Evolutionary conservation across 2,113 vertebrate species (phyloP).

Genomic region (Ondatra zibethicus): DNA sequence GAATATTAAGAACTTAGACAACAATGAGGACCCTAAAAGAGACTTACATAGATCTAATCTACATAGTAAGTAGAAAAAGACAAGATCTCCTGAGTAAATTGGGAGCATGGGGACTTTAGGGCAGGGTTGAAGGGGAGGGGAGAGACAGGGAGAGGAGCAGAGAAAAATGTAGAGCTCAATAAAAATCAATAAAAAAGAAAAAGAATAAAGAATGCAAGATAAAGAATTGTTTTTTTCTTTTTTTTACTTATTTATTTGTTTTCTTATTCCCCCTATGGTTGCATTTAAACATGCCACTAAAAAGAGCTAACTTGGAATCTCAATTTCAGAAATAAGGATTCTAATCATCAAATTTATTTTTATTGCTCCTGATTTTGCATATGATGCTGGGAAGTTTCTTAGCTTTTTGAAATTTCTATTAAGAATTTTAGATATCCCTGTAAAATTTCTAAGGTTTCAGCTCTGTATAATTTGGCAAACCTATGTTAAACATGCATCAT

Average conservation of each 20-base stretch:
- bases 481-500: not conserved
- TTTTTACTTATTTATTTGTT: too few relatives aligned
- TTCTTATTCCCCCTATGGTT: not conserved
- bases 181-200: too few relatives aligned
- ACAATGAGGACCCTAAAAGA: too few relatives aligned
- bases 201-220: not conserved
- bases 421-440: slow-evolving; percentile 38
- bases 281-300: slow-evolving; percentile 30
- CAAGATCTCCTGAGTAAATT: too few relatives aligned
- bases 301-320: slow-evolving; percentile 4
- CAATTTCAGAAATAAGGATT: slow-evolving; percentile 34
- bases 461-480: not conserved
- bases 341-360: slow-evolving; percentile 47
- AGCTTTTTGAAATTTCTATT: slow-evolving; percentile 63
- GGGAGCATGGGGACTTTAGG: too few relatives aligned
- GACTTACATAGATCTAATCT: too few relatives aligned
- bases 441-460: slow-evolving; percentile 46
- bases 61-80: too few relatives aligned
- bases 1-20: not conserved
- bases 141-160: too few relatives aligned
- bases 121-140: too few relatives aligned
- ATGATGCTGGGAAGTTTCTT: slow-evolving; percentile 38
- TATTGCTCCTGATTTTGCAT: slow-evolving; percentile 46
- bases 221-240: too few relatives aligned
- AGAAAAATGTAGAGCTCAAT: too few relatives aligned